Percentiles rank a stretch among this genome's conserved stretches.
phyloP scores from a whole-genome alignment of 2,888 invertebrate genomes.

The Drosophila emarginata region DNA sequence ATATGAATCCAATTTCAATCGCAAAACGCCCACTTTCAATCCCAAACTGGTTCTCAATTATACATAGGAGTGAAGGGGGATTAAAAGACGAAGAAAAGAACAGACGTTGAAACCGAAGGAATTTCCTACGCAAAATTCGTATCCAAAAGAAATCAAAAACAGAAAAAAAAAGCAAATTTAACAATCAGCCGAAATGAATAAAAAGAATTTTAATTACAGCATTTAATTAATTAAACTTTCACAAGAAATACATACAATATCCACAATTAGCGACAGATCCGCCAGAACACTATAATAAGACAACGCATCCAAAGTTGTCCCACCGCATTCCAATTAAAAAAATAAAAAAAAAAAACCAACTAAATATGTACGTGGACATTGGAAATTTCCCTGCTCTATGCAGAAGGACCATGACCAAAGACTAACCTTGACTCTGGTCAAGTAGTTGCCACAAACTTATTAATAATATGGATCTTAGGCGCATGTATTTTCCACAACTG shows the following conservation, averaged over 20 bases:
- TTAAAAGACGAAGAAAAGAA: background rate
- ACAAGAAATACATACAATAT: conserved; percentile 17
- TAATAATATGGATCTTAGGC: conserved; percentile 11
- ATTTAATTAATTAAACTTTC: conserved; percentile 46
- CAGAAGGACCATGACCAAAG: conserved; percentile 14
- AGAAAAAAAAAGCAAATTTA: too few relatives aligned
- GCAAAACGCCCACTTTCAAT: conserved; percentile 5
- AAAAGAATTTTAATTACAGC: conserved; percentile 47
- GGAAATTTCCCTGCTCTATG: conserved; percentile 9
- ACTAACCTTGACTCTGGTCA: conserved; percentile 55
- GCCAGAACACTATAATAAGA: conserved; percentile 39
- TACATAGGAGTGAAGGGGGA: background rate
- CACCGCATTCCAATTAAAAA: conserved; percentile 46
- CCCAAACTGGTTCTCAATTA: conserved; percentile 1
- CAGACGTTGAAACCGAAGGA: conserved; percentile 5
- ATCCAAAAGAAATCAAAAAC: conserved; percentile 3
- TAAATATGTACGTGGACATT: background rate
- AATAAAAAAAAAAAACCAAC: conserved; percentile 29
- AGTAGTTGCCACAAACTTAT: conserved; percentile 16
- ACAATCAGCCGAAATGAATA: conserved; percentile 16
- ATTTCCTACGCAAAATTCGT: conserved; percentile 18
- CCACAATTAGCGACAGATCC: background rate
- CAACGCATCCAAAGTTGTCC: conserved; percentile 23
- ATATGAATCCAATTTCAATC: conserved; percentile 7
- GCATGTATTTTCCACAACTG: conserved; percentile 19